phyloP scores from a whole-genome alignment of 2,888 invertebrate species.

The Erpobdella octoculata region DNA sequence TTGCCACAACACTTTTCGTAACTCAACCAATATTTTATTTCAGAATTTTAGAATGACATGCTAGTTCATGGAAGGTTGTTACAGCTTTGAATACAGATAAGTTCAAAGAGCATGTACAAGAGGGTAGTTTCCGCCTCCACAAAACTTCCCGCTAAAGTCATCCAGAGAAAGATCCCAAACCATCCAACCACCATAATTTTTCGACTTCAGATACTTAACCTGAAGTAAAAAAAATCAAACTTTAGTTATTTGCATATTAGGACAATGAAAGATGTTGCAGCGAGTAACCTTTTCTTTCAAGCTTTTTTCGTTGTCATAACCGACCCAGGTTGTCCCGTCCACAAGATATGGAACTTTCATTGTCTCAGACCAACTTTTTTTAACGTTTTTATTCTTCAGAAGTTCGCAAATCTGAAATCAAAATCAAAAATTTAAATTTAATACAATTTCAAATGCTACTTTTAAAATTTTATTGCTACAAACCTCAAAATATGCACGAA shows the following conservation, averaged over 20 bases:
- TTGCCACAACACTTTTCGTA: too few relatives aligned
- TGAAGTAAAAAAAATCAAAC: too few relatives aligned
- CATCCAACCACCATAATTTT: not conserved
- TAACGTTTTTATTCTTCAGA: not conserved
- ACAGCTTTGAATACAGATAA: too few relatives aligned
- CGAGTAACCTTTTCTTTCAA: not conserved
- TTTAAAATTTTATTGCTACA: too few relatives aligned
- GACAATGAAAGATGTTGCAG: too few relatives aligned
- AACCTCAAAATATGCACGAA: constrained; percentile 47
- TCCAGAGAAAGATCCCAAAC: not conserved
- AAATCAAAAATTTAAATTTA: too few relatives aligned
- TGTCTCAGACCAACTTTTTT: not conserved
- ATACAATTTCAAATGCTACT: too few relatives aligned
- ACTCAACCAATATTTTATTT: too few relatives aligned
- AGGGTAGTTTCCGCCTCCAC: not conserved
- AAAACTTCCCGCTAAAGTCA: not conserved
- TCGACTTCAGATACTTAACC: not conserved
- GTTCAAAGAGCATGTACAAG: too few relatives aligned
- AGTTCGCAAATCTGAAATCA: constrained; percentile 2
- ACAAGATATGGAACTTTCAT: constrained; percentile 7
- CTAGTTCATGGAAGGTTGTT: too few relatives aligned
- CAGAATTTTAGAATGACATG: too few relatives aligned
- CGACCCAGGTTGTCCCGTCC: not conserved
- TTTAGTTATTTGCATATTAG: too few relatives aligned
- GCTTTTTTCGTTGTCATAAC: constrained; percentile 5